These are phyloP conservation scores for Ecdyonurus torrentis DNA, from an alignment of 2,888 invertebrate genomes.

Conservation along the genomic window DNA sequence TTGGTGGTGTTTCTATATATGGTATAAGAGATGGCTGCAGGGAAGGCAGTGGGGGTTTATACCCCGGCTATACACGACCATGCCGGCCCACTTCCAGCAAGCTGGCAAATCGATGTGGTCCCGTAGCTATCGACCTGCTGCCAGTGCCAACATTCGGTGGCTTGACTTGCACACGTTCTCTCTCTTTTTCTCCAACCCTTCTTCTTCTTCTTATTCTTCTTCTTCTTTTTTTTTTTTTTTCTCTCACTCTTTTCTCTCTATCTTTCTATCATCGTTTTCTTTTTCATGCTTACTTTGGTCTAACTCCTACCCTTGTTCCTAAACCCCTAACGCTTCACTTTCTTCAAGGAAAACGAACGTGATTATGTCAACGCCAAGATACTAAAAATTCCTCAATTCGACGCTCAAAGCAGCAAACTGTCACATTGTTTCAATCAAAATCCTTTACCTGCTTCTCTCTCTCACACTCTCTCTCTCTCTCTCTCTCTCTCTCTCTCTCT, in stretches of 20 bases:
- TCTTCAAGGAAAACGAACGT: no score
- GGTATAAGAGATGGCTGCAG: neutral
- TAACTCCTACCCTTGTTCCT: neutral
- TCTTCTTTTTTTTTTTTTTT: neutral
- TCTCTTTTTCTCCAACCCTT: neutral
- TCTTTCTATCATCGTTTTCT: neutral
- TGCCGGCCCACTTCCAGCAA: neutral
- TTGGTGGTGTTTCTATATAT: neutral
- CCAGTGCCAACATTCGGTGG: neutral
- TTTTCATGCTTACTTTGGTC: neutral
- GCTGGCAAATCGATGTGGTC: neutral
- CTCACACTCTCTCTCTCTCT: neutral
- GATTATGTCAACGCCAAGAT: no score
- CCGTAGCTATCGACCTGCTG: neutral
- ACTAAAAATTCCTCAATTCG: no score
- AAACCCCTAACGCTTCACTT: no score
- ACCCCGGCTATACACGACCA: neutral
- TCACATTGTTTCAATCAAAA: neutral
- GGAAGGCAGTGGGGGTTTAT: neutral
- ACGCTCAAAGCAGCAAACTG: no score
- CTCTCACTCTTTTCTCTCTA: neutral
- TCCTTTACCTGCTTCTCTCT: neutral
- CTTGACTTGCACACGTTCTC: neutral
- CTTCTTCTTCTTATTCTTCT: neutral
- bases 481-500: neutral